Percentiles rank a stretch among this genome's conserved stretches.
These are phyloP conservation scores for Oreotrochilus melanogaster DNA, from an alignment of 2,113 vertebrate genomes.

Conservation along the genomic window DNA sequence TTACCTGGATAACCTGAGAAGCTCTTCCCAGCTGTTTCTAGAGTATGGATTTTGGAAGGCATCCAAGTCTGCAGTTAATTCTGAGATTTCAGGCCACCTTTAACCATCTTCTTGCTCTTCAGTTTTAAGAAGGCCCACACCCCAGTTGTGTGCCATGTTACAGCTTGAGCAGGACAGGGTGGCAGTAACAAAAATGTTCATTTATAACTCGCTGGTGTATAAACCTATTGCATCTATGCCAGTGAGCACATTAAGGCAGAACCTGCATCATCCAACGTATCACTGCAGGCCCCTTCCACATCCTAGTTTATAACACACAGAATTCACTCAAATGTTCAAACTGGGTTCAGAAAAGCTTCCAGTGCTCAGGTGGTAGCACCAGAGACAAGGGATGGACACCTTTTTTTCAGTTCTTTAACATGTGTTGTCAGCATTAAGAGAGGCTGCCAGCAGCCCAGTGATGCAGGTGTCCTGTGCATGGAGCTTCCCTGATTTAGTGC, in stretches of 20 bases:
- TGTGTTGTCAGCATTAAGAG: background rate
- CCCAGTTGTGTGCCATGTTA: fast-evolving
- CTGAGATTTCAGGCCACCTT: background rate
- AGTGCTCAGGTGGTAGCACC: background rate
- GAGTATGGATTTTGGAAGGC: background rate
- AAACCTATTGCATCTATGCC: background rate
- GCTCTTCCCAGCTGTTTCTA: background rate
- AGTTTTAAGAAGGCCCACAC: background rate
- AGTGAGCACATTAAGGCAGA: background rate
- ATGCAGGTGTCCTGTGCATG: background rate
- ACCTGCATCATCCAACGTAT: background rate
- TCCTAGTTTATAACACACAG: background rate
- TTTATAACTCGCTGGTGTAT: background rate
- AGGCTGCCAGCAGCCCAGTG: background rate
- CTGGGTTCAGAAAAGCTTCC: background rate
- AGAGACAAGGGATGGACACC: background rate
- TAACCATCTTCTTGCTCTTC: background rate
- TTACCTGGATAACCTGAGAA: background rate
- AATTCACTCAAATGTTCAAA: background rate
- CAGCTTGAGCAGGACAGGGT: background rate
- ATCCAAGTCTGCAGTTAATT: background rate
- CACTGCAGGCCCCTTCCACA: background rate
- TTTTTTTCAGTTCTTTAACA: background rate
- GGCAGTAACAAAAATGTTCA: background rate
- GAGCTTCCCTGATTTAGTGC: background rate